Base-by-base conservation (phyloP, 2,113 vertebrate genomes). In the Puntigrus tetrazona region DNA sequence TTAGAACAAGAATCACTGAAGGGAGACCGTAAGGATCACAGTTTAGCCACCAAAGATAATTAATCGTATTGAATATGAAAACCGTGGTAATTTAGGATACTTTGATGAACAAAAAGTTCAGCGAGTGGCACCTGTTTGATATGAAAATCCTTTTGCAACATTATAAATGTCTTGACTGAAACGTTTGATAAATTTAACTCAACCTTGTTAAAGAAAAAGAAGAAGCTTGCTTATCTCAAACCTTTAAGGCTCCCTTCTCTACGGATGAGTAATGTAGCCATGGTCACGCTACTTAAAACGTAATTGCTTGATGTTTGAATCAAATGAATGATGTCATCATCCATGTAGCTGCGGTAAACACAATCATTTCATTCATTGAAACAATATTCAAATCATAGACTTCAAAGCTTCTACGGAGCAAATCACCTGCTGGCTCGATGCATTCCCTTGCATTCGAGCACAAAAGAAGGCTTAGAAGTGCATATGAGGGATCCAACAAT, bases 391-490 rank as follows among this genome's bases (percentile, higher is more conserved):
- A 79, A 63, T 59, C 34, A 78, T 27, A 55, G 76, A 59, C 55
- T 59, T 78, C 47, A 78, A 57, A 57, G 31, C 84, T 77, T 87
- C 88, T 89, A 89, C 65, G 63, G 87, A 88, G 50, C 82, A 76
- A 57, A 75, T 81, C 83, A 83, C 84, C 88, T 80, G 88, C 85
- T 63, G 89, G 45, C 73, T 83, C 81, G n/a, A 1, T 34, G 63
- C 73, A 82, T 83, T 36, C 22, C 78, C 18, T 29, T 8, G 34
- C 52, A 73, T 47, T 84, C 90, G 78, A 85, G 84, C 86, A 73
- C n/a, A 27, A 89, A 88, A 87, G 52, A 59, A 45, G 70, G 87
- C 91, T 93, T 85, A 91, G 93, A 92, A 91, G 92, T 94, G 92
- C 85, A 92, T 87, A 90, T 91, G 87, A 92, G 84, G 80, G 81